Conservation (phyloP, 2,888 invertebrate genomes). For the Augochlorella aurata region DNA sequence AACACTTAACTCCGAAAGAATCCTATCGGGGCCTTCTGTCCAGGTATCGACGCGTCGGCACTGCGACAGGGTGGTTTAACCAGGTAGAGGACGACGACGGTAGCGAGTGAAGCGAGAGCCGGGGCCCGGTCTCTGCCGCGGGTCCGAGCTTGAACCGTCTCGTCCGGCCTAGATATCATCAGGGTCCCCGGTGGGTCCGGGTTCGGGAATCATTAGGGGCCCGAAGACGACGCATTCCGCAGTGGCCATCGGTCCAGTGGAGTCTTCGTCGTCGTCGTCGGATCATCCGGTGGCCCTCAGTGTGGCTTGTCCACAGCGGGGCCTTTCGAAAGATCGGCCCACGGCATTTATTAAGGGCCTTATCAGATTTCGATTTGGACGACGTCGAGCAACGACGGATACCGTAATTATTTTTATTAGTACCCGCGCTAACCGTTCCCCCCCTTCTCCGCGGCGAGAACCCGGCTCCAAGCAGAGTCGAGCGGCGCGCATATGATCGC, state of each 20-base stretch:
- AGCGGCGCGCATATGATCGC: slow-evolving; percentile 26
- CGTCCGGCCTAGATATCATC: slow-evolving; percentile 72
- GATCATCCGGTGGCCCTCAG: slow-evolving; percentile 63
- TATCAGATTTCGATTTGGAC: slow-evolving; percentile 72
- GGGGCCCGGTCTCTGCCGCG: slow-evolving; percentile 26
- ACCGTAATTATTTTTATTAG: slow-evolving; percentile 73
- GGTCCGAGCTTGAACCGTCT: slow-evolving; percentile 52
- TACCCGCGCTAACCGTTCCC: slow-evolving; percentile 50
- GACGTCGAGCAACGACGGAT: slow-evolving; percentile 64
- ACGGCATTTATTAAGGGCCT: slow-evolving; percentile 67
- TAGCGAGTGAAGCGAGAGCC: slow-evolving; percentile 41
- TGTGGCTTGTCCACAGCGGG: slow-evolving; percentile 51
- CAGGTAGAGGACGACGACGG: slow-evolving; percentile 37
- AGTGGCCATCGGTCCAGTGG: slow-evolving; percentile 33
- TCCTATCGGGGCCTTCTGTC: slow-evolving; percentile 36
- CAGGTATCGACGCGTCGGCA: slow-evolving; percentile 37
- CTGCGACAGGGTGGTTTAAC: slow-evolving; percentile 38
- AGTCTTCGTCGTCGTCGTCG: slow-evolving; percentile 9
- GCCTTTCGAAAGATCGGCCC: slow-evolving; percentile 51
- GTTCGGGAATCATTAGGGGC: slow-evolving; percentile 73
- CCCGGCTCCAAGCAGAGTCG: slow-evolving; percentile 15
- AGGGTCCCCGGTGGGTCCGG: slow-evolving; percentile 64
- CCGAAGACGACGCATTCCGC: slow-evolving; percentile 67
- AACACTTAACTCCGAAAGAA: slow-evolving; percentile 56
- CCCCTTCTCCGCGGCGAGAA: slow-evolving; percentile 32